Base-by-base conservation (phyloP, 92 coral and sea anemone species). In the Zoanthus sansibaricus region DNA sequence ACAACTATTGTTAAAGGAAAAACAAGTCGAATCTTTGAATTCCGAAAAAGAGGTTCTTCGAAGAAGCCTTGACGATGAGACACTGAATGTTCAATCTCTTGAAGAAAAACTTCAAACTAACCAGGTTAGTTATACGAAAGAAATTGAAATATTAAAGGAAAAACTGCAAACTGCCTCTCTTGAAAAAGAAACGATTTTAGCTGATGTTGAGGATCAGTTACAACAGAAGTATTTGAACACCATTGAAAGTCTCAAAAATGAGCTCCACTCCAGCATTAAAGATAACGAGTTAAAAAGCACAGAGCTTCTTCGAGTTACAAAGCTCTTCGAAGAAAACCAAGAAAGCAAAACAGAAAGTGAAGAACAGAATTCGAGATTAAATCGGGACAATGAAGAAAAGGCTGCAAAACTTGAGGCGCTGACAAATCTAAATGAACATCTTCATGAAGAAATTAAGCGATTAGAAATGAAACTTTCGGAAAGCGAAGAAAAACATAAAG, bases 31-130 rank as follows among this genome's bases (percentile, higher is more conserved):
- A 83, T 94, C 98, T 9, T 31, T 91, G n/a, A 89, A 62, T 76
- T 58, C 90, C 20, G 98, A 94, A 82, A 91, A 87, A 86, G 90
- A 91, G 88, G 91, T 91, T 8, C 84, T 94, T 62, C 93, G 98
- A 16, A 88, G 86, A 74, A 94, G 88, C 37, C 93, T 94, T 16
- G 94, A 94, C 37, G 83, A 94, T 55, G 98, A 94, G 46, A 91
- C 94, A 77, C 72, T 20, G 9, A 52, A 88, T 12, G 93, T 84
- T 3, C 95, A 89, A 37, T 84, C 83, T 52, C 71, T 90, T 1
- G 94, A 94, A 70, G 93, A 91, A 17, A 83, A 92, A 16, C 73
- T 92, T 5, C 83, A 88, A 42, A 79, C 55, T 61, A 71, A 71
- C 51, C 42, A 52, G 21, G 69, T 56, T 61, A 83, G 52, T 7